A percentile compares a stretch with the other conserved stretches of the same genome.
These are phyloP conservation scores for Petrophora chlorosata DNA, from an alignment of 2,888 invertebrate species.

Conservation along the genomic window DNA sequence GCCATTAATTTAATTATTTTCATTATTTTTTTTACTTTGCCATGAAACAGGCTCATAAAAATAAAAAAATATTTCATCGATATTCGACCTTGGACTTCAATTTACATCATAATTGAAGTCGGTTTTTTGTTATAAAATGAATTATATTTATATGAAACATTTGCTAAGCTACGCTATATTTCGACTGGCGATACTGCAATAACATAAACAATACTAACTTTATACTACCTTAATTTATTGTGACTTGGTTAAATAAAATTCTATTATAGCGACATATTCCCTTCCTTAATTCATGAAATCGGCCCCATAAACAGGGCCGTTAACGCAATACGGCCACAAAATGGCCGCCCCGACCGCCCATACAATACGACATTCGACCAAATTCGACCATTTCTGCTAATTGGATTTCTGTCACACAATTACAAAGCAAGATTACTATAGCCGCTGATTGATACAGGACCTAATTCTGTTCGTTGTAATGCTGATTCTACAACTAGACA, in stretches of 20 bases:
- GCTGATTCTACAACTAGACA: slow-evolving; percentile 38
- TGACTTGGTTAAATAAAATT: not conserved
- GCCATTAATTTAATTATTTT: no score
- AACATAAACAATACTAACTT: no score
- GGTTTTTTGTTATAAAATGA: no score
- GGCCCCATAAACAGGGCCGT: slow-evolving; percentile 20
- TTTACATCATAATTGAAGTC: no score
- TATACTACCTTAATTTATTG: not conserved
- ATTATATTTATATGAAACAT: no score
- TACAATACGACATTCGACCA: slow-evolving; percentile 21
- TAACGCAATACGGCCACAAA: slow-evolving; percentile 17
- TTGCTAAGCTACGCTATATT: no score
- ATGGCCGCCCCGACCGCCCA: slow-evolving; percentile 25
- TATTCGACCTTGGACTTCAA: no score
- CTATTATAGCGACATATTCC: slow-evolving; percentile 4
- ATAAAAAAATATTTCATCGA: no score
- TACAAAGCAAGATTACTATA: slow-evolving; percentile 63
- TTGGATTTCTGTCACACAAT: slow-evolving; percentile 60
- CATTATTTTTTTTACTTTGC: no score
- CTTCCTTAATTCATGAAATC: slow-evolving; percentile 15
- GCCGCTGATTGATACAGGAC: slow-evolving; percentile 64
- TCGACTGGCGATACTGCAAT: no score
- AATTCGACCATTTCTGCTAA: slow-evolving; percentile 40
- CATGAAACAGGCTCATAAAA: no score
- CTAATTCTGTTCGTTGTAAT: slow-evolving; percentile 55